A percentile compares a stretch with the other conserved stretches of the same genome.
Conservation (phyloP, 2,797 vertebrate species). For the Picus viridis region DNA sequence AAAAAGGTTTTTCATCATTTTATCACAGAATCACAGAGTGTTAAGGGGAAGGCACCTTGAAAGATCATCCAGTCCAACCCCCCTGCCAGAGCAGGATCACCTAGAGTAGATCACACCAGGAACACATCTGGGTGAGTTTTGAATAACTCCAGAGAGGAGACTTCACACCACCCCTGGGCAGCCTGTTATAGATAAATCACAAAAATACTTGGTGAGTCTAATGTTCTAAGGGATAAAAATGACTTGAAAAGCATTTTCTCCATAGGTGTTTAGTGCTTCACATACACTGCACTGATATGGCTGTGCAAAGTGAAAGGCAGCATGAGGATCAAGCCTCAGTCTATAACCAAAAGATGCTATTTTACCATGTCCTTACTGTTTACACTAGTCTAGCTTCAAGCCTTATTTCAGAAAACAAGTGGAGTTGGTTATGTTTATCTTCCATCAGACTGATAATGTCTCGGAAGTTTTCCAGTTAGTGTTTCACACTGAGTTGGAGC, state of each 20-base stretch:
- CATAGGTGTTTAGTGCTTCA: not conserved
- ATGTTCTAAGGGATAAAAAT: not conserved
- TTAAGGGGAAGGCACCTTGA: too few species aligned
- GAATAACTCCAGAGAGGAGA: too few species aligned
- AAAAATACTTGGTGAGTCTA: not conserved
- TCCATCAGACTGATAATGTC: not conserved
- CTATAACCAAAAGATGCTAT: not conserved
- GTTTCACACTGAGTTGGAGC: not conserved
- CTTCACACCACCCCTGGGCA: too few species aligned
- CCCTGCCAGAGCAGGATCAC: too few species aligned
- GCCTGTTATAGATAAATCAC: not conserved
- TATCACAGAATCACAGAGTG: too few species aligned
- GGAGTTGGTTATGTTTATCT: not conserved
- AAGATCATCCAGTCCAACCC: too few species aligned
- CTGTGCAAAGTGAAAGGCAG: not conserved
- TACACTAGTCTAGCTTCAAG: not conserved
- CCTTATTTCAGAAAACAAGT: not conserved
- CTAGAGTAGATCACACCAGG: too few species aligned
- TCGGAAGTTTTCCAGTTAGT: not conserved
- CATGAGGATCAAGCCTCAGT: not conserved
- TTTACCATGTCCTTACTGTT: not conserved
- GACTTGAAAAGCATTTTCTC: not conserved
- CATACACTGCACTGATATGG: fast-evolving
- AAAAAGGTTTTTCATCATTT: too few species aligned
- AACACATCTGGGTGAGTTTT: too few species aligned